Percentiles rank a stretch among this genome's conserved stretches.
Conservation (phyloP, 2,113 vertebrate genomes). For the Lichenostomus cassidix region DNA sequence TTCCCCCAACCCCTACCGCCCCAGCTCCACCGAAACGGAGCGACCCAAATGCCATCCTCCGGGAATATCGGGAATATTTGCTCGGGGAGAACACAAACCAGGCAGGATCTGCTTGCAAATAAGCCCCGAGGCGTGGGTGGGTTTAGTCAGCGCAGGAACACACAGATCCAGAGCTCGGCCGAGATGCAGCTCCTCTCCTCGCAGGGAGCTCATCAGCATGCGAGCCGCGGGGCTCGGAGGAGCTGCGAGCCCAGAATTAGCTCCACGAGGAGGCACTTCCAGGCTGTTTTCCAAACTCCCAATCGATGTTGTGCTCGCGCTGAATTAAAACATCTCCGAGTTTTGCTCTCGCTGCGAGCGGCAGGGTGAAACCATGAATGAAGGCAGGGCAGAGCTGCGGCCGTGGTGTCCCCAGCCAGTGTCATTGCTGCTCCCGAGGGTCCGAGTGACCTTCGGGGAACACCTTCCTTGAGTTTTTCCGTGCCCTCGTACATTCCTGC, state of each 20-base stretch:
- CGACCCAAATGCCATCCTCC: background rate
- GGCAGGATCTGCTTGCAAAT: slow-evolving; percentile 53
- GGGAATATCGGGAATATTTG: background rate
- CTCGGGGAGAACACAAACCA: background rate
- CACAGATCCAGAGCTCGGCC: background rate
- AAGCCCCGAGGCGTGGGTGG: slow-evolving; percentile 22
- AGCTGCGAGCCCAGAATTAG: slow-evolving; percentile 14
- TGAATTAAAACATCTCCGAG: slow-evolving; percentile 3
- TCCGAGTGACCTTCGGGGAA: fast-evolving
- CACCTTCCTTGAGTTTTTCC: background rate
- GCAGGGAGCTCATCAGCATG: slow-evolving; percentile 24
- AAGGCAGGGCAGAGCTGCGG: background rate
- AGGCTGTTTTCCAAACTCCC: slow-evolving; percentile 29
- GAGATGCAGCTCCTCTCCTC: background rate
- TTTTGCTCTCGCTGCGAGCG: background rate
- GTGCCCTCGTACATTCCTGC: fast-evolving
- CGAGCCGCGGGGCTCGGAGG: background rate
- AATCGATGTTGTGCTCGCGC: background rate
- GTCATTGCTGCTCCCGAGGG: background rate
- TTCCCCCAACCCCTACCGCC: background rate
- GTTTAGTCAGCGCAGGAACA: slow-evolving; percentile 46
- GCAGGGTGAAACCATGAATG: slow-evolving; percentile 29
- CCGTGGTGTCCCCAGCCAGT: fast-evolving
- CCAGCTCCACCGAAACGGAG: background rate
- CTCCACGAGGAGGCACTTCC: slow-evolving; percentile 26